These are phyloP conservation scores for Brachionus koreanus DNA, from an alignment of 1,140 invertebrate genomes.

Conservation along the genomic window DNA sequence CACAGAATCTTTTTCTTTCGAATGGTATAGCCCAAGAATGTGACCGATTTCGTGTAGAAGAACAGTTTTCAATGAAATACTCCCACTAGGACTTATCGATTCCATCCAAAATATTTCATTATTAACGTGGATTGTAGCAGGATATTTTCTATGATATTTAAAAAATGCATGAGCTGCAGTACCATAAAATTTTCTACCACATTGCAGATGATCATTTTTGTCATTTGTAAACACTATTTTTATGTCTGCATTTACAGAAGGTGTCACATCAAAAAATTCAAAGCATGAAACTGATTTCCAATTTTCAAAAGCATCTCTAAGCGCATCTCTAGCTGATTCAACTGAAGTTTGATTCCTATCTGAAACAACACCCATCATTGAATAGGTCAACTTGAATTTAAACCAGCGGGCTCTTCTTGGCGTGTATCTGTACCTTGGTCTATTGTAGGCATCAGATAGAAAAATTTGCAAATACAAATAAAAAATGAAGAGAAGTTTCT, in stretches of 20 bases:
- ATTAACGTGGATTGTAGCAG: slow-evolving; percentile 33
- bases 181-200: slow-evolving; percentile 18
- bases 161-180: slow-evolving; percentile 36
- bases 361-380: slow-evolving; percentile 2
- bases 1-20: background rate
- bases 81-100: background rate
- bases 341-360: slow-evolving; percentile 11
- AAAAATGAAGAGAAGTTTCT: background rate
- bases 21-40: slow-evolving; percentile 27
- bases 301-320: background rate
- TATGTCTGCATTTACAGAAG: background rate
- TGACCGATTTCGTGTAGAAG: slow-evolving; percentile 40
- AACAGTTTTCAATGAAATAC: slow-evolving; percentile 34
- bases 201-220: background rate
- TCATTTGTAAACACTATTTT: slow-evolving; percentile 22
- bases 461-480: background rate
- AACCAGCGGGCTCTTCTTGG: background rate
- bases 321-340: background rate
- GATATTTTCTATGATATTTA: slow-evolving; percentile 10
- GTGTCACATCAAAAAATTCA: background rate
- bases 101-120: slow-evolving; percentile 44
- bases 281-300: slow-evolving; percentile 18
- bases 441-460: background rate
- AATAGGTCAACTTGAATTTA: background rate
- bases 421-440: background rate